Evolutionary conservation across 2,797 vertebrate genomes (phyloP), one percentile per base, ranked within the genome.

Genomic region (Muraenolepis orangiensis): DNA sequence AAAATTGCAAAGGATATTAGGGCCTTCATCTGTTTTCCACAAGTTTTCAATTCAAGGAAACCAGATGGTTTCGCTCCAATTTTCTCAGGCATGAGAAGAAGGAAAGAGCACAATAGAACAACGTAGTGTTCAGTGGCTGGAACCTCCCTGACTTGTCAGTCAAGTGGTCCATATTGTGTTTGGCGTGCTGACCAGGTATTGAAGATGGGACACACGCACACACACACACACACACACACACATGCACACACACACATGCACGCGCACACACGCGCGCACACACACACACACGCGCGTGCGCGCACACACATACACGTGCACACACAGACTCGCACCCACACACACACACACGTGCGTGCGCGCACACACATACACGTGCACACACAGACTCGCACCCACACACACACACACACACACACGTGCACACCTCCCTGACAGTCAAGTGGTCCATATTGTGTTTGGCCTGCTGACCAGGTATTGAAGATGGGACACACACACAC

Each of bases 1-100:
- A 90, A 91, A 92, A 90, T 87, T 84, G 80, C 79, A 46, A 89
- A 90, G 85, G 67, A 86, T 78, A 87, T 87, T 83, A 86, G 73
- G 71, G 32, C 75, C 84, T 84, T 88, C 90, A 91, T 91, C 86
- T 93, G 87, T 86, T 81, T 81, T 90, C 28, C 64, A 30, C 32
- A 78, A 91, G 87, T 86, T 88, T 88, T 87, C 84, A 81, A 78
- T 82, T 83, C 80, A 81, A 80, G 84, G 79, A 89, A n/a, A 89
- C 85, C 84, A 85, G 84, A 90, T 84, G 77, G 82, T 82, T 74
- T 76, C 74, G 64, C 76, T 76, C 69, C 84, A 82, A 80, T 72
- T 86, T 84, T 87, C 76, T 79, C 71, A 81, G 85, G 86, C 84
- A 86, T 87, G 81, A 83, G 75, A 79, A 76, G 69, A n/a, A 76